Evolutionary conservation across 2,113 vertebrate species (phyloP), one percentile per base, ranked within the genome.

Genomic region (Atlantisia rogersi): DNA sequence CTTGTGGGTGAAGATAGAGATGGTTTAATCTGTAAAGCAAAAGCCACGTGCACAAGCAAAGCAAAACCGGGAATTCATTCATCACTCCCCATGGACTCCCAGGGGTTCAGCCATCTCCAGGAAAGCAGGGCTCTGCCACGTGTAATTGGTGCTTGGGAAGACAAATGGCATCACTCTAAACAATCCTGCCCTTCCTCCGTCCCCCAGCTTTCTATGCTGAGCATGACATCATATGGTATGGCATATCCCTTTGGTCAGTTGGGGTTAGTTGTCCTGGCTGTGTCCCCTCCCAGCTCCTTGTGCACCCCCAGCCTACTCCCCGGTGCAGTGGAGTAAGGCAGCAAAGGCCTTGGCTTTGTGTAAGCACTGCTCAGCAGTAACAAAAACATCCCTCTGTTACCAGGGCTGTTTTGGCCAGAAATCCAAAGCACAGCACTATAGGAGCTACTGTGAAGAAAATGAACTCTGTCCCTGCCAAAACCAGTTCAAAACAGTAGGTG

Each of bases 141-240:
- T 0, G 0, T 52, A 64, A 52, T 0, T 0, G 12, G 42, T 11
- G 64, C 63, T 31, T 64, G 9, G 19, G 32, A 89, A 83, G 35
- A 52, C 18, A 74, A 91, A 70, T 1, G 0, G 13, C 35, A 26
- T 50, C 0, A 1, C 12, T 83, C 25, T 2, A 1, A 83, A 60
- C 1, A 46, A 1, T 70, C 11, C 3, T 2, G 5, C 6, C 7
- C 9, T 8, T 82, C 10, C 26, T 29, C n/a, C 28, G 64, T 35
- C 21, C 14, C 16, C 5, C 42, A 58, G 22, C 35, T 18, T 82
- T 55, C 26, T 11, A 1, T 52, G 28, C 21, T 31, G 31, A 68
- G 35, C 35, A 24, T 6, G 5, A 35, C 2, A 0, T 26, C 24
- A 35, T 6, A 35, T 15, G 9, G 25, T 16, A 0, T 35, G 37